These are phyloP conservation scores for Rotaria magnacalcarata DNA, from an alignment of 2,888 invertebrate genomes.

Conservation along the genomic window DNA sequence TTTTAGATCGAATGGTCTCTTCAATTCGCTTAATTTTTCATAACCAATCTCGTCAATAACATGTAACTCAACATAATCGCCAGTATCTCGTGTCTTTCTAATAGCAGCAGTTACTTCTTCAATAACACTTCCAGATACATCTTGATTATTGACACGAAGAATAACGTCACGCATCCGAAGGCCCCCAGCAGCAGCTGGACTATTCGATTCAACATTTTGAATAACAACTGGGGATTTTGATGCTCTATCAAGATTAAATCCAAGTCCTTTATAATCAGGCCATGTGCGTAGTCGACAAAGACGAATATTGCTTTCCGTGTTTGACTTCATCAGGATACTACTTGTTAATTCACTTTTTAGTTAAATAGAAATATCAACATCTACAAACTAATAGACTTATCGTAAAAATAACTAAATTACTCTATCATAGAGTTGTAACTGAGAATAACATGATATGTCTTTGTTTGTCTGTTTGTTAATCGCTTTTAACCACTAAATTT, in stretches of 20 bases:
- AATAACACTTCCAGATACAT: not conserved
- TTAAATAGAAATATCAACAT: not conserved
- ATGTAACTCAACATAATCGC: not conserved
- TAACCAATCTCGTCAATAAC: not conserved
- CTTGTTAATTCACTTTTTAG: not conserved
- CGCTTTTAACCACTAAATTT: not conserved
- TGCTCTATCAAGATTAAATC: not conserved
- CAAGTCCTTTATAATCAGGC: not conserved
- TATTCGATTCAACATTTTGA: not conserved
- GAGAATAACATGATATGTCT: not conserved
- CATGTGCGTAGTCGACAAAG: not conserved
- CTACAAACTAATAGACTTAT: not conserved
- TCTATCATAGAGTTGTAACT: not conserved
- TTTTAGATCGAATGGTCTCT: not conserved
- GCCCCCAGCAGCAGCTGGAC: conserved; percentile 11
- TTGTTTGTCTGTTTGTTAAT: not conserved
- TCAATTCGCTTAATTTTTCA: not conserved
- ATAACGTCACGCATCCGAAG: not conserved
- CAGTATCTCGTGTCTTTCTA: not conserved
- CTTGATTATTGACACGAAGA: not conserved
- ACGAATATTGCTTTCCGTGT: not conserved
- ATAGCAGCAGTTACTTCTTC: not conserved
- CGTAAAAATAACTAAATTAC: no score
- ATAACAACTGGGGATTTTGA: not conserved
- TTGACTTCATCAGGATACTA: not conserved